Evolutionary conservation across 2,888 invertebrate species (phyloP).

Genomic region (Lochmaea crataegi): DNA sequence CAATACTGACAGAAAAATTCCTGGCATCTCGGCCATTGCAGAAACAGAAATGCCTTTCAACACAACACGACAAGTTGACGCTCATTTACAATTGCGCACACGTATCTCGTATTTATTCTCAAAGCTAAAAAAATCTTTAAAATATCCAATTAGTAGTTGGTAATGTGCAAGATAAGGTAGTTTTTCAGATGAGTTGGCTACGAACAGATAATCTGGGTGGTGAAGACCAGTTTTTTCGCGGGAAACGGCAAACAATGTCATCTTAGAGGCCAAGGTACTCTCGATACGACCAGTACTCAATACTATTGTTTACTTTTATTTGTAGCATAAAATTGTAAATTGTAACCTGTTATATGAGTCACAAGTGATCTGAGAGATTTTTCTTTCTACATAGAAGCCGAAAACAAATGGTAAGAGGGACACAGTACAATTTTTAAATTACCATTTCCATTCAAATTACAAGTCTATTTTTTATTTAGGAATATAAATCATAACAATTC

Average conservation of each 20-base stretch:
- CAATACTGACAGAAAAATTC: slow-evolving; percentile 50
- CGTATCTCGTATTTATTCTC: slow-evolving; percentile 60
- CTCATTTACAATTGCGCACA: slow-evolving; percentile 59
- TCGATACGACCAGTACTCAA: slow-evolving; percentile 62
- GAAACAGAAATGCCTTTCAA: slow-evolving; percentile 49
- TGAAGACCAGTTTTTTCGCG: slow-evolving; percentile 62
- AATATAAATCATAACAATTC: too few relatives aligned
- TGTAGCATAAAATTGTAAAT: slow-evolving; percentile 62
- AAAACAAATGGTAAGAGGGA: slow-evolving; percentile 1
- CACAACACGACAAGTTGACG: slow-evolving; percentile 49
- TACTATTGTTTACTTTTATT: slow-evolving; percentile 65
- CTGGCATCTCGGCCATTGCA: slow-evolving; percentile 45
- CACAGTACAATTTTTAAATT: background rate
- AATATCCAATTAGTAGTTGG: slow-evolving; percentile 62
- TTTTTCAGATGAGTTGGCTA: slow-evolving; percentile 57
- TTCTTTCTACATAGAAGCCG: slow-evolving; percentile 24
- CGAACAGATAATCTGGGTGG: slow-evolving; percentile 61
- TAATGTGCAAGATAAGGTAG: slow-evolving; percentile 61
- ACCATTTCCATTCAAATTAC: too few relatives aligned
- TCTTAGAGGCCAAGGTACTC: slow-evolving; percentile 61
- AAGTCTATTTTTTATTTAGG: too few relatives aligned
- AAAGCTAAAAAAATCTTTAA: slow-evolving; percentile 59
- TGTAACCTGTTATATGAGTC: slow-evolving; percentile 65
- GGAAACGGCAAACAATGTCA: slow-evolving; percentile 62
- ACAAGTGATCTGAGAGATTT: slow-evolving; percentile 61